A percentile compares a stretch with the other conserved stretches of the same genome.
These are phyloP conservation scores for Sarcophaga variegata DNA, from an alignment of 2,888 invertebrate species.

Conservation along the genomic window DNA sequence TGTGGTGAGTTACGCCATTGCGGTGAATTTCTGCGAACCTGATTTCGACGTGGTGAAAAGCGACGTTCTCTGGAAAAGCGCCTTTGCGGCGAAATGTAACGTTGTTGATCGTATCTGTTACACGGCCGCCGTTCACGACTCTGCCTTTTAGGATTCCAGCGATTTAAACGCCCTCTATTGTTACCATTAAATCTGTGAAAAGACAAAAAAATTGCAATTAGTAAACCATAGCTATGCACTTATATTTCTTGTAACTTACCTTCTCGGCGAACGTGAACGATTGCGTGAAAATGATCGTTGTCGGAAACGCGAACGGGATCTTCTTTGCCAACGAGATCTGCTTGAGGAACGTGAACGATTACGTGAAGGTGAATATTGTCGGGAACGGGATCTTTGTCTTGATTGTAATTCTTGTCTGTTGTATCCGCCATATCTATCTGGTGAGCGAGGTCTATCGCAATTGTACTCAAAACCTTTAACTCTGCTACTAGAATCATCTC, in stretches of 20 bases:
- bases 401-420: slow-evolving; percentile 78
- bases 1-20: slow-evolving; percentile 77
- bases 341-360: slow-evolving; percentile 77
- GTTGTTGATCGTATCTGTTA: slow-evolving; percentile 72
- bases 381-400: slow-evolving; percentile 77
- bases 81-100: slow-evolving; percentile 72
- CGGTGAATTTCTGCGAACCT: slow-evolving; percentile 79
- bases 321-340: no score
- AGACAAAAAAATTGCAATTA: neutral
- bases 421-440: slow-evolving; percentile 72
- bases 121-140: slow-evolving; percentile 75
- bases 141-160: slow-evolving; percentile 77
- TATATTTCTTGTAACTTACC: slow-evolving; percentile 73
- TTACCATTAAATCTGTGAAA: slow-evolving; percentile 77
- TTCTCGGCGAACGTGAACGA: slow-evolving; percentile 73
- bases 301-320: no score
- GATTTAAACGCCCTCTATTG: slow-evolving; percentile 76
- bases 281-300: no score
- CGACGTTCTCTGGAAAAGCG: slow-evolving; percentile 77
- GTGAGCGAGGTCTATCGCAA: slow-evolving; percentile 58
- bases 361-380: slow-evolving; percentile 79
- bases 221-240: neutral
- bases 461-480: slow-evolving; percentile 71
- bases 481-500: slow-evolving; percentile 73
- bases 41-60: slow-evolving; percentile 75